Evolutionary conservation across 1,140 invertebrate genomes (phyloP).

Genomic region (Pseudomyrmex sp.): DNA sequence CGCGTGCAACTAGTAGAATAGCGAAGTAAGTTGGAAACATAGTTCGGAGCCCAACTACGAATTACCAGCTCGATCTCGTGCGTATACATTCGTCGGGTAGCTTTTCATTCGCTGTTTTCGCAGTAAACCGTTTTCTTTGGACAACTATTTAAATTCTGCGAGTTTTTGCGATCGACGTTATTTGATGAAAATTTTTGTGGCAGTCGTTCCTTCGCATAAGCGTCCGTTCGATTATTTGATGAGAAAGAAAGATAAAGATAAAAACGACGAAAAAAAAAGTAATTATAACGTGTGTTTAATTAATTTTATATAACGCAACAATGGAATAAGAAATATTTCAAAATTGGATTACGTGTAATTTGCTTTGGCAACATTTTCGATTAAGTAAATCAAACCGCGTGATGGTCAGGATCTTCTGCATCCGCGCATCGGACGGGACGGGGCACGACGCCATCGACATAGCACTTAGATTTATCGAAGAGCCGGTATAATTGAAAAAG

Average conservation of each 20-base stretch:
- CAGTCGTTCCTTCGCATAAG: slow-evolving; percentile 29
- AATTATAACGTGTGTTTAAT: too few species aligned
- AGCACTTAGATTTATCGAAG: slow-evolving; percentile 58
- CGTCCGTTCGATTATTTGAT: slow-evolving; percentile 13
- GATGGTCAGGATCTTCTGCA: slow-evolving; percentile 29
- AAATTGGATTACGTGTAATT: slow-evolving; percentile 12
- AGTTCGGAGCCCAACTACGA: slow-evolving; percentile 61
- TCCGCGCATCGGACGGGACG: slow-evolving; percentile 19
- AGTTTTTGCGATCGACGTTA: slow-evolving; percentile 42
- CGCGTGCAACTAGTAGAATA: slow-evolving; percentile 56
- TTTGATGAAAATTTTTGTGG: slow-evolving; percentile 37
- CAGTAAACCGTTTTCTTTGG: slow-evolving; percentile 51
- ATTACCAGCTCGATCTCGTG: slow-evolving; percentile 64
- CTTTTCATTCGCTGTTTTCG: slow-evolving; percentile 59
- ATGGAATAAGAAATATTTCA: slow-evolving; percentile 18
- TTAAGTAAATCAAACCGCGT: slow-evolving; percentile 41
- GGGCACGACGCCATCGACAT: slow-evolving; percentile 44
- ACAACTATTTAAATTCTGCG: slow-evolving; percentile 59
- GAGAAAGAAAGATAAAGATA: not conserved
- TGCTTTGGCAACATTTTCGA: slow-evolving; percentile 36
- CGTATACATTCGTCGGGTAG: slow-evolving; percentile 26
- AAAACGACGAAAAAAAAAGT: slow-evolving; percentile 6
- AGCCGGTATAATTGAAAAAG: slow-evolving; percentile 53
- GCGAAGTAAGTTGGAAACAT: slow-evolving; percentile 65
- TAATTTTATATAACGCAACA: not conserved